phyloP scores from a whole-genome alignment of 2,113 vertebrate species.

The Corythornis cristatus region DNA sequence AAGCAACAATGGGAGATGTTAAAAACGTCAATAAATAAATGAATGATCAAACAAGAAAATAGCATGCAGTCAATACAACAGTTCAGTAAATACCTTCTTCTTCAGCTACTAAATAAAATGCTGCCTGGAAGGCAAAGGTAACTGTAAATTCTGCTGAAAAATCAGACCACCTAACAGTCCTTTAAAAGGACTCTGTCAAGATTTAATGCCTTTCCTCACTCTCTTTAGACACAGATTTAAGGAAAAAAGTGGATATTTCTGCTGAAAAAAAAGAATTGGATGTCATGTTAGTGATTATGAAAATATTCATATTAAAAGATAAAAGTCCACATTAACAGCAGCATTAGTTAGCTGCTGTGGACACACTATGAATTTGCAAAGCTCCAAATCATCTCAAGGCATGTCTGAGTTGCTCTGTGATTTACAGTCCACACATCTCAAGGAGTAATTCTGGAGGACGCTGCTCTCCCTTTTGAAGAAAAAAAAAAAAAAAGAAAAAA shows the following conservation, averaged over 20 bases:
- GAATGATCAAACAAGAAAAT: neutral
- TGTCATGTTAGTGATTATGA: neutral
- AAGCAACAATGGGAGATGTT: neutral
- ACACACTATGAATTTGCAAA: slow-evolving; percentile 5
- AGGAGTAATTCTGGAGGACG: neutral
- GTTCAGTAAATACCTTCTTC: neutral
- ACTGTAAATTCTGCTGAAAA: neutral
- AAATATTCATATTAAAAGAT: neutral
- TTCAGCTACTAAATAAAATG: neutral
- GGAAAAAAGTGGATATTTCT: neutral
- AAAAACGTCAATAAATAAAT: neutral
- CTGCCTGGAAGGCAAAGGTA: neutral
- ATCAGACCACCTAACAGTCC: neutral
- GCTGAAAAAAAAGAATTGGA: neutral
- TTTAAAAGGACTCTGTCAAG: neutral
- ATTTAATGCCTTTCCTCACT: neutral
- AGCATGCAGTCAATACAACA: neutral
- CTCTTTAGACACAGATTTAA: neutral
- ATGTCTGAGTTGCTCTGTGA: neutral
- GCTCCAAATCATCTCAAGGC: neutral
- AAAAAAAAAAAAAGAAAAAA: neutral
- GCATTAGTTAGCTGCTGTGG: neutral
- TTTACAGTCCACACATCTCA: neutral
- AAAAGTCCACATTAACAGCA: neutral
- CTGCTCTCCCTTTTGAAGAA: neutral